A percentile compares a stretch with the other conserved stretches of the same genome.
These are phyloP conservation scores for Micrasema minimum DNA, from an alignment of 1,140 invertebrate species.

Conservation along the genomic window DNA sequence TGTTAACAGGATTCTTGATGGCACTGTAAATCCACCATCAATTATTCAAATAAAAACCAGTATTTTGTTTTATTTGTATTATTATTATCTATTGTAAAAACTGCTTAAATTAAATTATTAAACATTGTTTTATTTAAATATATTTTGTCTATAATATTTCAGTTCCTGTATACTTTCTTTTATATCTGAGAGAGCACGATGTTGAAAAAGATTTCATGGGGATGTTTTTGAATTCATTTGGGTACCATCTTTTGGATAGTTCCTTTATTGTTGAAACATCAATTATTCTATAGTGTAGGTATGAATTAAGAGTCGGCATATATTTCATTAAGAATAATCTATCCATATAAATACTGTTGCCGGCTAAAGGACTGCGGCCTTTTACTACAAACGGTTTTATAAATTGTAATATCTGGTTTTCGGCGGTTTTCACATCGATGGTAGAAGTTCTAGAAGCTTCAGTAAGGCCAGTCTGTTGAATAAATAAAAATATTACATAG, in stretches of 20 bases:
- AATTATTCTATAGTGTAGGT: slow-evolving; percentile 93
- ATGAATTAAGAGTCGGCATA: slow-evolving; percentile 79
- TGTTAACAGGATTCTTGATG: slow-evolving; percentile 59
- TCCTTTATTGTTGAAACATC: slow-evolving; percentile 95
- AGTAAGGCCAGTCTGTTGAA: slow-evolving; percentile 80
- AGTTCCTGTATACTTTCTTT: slow-evolving; percentile 88
- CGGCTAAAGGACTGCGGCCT: slow-evolving; percentile 80
- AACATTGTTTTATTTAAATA: slow-evolving; percentile 41
- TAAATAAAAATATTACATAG: no score
- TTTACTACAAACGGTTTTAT: slow-evolving; percentile 74
- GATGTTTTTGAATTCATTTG: slow-evolving; percentile 65
- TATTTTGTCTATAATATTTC: slow-evolving; percentile 71
- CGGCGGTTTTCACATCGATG: slow-evolving; percentile 74
- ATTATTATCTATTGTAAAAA: not conserved
- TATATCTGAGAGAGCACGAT: slow-evolving; percentile 87
- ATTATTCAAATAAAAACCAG: slow-evolving; percentile 20
- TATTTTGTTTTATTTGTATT: slow-evolving; percentile 26
- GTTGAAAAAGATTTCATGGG: slow-evolving; percentile 75
- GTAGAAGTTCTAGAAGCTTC: slow-evolving; percentile 76
- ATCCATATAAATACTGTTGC: slow-evolving; percentile 92
- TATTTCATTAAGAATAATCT: slow-evolving; percentile 79
- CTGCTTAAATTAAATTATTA: slow-evolving; percentile 32
- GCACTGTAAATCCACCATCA: slow-evolving; percentile 57
- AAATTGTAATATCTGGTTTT: slow-evolving; percentile 79
- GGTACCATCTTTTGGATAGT: slow-evolving; percentile 81